Percentiles rank a stretch among this genome's conserved stretches.
These are phyloP conservation scores for Adelges cooleyi DNA, from an alignment of 1,140 invertebrate species.

Conservation along the genomic window DNA sequence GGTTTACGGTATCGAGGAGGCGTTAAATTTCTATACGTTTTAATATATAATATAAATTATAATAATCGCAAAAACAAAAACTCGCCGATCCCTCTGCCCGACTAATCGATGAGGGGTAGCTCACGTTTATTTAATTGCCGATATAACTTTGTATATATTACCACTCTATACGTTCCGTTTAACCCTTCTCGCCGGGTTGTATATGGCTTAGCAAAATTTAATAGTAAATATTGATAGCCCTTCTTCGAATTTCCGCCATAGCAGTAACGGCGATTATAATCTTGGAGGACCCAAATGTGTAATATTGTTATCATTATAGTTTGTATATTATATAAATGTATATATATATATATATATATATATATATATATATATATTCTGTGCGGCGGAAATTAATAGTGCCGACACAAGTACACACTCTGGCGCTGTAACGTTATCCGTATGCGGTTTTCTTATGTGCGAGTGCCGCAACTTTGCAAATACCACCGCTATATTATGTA, in stretches of 20 bases:
- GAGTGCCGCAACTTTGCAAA: not conserved
- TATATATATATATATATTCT: too few relatives aligned
- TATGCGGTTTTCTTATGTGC: constrained; percentile 13
- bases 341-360: too few relatives aligned
- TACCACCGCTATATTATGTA: not conserved
- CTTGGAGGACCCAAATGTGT: not conserved
- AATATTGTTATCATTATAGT: not conserved
- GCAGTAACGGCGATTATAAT: constrained; percentile 1
- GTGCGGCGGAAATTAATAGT: not conserved
- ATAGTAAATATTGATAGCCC: constrained; percentile 24
- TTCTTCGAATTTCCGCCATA: constrained; percentile 15
- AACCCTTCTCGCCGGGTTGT: too few relatives aligned
- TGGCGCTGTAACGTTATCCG: not conserved
- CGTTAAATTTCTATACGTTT: too few relatives aligned
- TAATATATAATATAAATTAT: too few relatives aligned
- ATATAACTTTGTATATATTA: constrained; percentile 17
- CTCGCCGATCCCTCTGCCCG: too few relatives aligned
- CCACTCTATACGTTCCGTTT: too few relatives aligned
- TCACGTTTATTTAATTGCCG: constrained; percentile 26
- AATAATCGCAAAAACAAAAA: too few relatives aligned
- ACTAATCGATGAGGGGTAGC: not conserved
- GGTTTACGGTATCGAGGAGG: too few relatives aligned
- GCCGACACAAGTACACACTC: constrained; percentile 7
- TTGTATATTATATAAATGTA: too few relatives aligned
- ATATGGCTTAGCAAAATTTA: not conserved